These are phyloP conservation scores for Eubasilissa regina DNA, from an alignment of 1,140 invertebrate species.

Conservation along the genomic window DNA sequence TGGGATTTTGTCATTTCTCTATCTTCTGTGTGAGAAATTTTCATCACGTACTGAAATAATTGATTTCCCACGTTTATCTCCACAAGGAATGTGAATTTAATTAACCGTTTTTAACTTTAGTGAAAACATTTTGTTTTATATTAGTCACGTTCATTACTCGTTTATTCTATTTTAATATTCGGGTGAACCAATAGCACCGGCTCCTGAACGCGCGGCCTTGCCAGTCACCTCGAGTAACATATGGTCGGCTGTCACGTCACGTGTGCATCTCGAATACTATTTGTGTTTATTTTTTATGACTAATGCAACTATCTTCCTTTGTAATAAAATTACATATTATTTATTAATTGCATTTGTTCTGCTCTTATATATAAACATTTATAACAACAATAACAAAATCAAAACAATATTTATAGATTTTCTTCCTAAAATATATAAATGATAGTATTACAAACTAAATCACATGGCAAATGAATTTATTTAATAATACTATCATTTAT, in stretches of 20 bases:
- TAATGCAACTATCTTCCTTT: background rate
- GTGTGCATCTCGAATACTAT: background rate
- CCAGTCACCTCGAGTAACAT: background rate
- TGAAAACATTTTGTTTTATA: too few species aligned
- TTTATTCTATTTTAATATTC: background rate
- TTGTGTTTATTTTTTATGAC: background rate
- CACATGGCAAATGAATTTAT: too few species aligned
- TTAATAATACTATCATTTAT: too few species aligned
- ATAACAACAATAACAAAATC: too few species aligned
- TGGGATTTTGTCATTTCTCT: too few species aligned
- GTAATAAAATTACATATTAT: background rate
- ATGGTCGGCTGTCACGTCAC: conserved; percentile 8
- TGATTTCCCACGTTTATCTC: background rate
- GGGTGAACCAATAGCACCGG: background rate
- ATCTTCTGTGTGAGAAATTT: too few species aligned
- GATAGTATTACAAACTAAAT: too few species aligned
- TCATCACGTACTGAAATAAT: too few species aligned
- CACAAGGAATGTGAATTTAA: conserved; percentile 2
- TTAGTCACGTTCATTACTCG: background rate
- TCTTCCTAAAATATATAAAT: too few species aligned
- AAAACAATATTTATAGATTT: too few species aligned
- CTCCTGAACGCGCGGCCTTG: background rate
- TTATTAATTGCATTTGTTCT: background rate
- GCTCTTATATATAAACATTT: too few species aligned
- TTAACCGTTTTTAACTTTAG: background rate